A percentile compares a stretch with the other conserved stretches of the same genome.
Evolutionary conservation across 2,888 invertebrate species (phyloP).

Genomic region (Epicampocera succincta): DNA sequence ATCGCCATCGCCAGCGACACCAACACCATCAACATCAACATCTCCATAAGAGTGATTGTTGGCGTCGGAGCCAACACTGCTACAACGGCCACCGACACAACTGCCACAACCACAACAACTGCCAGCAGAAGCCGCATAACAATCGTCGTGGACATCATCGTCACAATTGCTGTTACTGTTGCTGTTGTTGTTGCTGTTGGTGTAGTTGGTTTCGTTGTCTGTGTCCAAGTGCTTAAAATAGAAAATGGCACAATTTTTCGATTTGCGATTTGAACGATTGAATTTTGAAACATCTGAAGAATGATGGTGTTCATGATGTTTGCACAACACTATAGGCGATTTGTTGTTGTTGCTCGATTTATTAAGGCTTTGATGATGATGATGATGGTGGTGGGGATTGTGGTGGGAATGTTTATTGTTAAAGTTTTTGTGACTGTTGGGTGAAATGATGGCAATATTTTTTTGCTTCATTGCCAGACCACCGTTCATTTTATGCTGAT

Average conservation of each 20-base stretch:
- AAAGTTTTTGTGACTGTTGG: conserved; percentile 72
- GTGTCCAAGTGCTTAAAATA: conserved; percentile 94
- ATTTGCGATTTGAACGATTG: conserved; percentile 88
- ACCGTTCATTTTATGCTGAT: conserved; percentile 67
- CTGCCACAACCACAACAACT: conserved; percentile 76
- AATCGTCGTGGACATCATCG: conserved; percentile 68
- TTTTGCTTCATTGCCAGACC: conserved; percentile 72
- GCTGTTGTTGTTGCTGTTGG: conserved; percentile 74
- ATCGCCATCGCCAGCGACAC: conserved; percentile 33
- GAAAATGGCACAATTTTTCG: conserved; percentile 91
- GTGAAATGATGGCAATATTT: conserved; percentile 78
- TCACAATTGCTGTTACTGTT: conserved; percentile 68
- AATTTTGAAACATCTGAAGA: conserved; percentile 84
- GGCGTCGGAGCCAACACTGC: conserved; percentile 86
- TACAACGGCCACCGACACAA: conserved; percentile 76
- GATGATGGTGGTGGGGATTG: conserved; percentile 14
- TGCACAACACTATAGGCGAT: conserved; percentile 78
- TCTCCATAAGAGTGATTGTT: conserved; percentile 74
- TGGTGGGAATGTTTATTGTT: conserved; percentile 39
- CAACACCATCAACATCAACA: conserved; percentile 42
- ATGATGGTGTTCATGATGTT: conserved; percentile 80
- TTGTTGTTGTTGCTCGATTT: conserved; percentile 70
- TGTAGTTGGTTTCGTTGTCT: conserved; percentile 87
- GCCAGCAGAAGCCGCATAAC: conserved; percentile 36
- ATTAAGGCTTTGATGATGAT: background rate